Evolutionary conservation across 2,888 invertebrate species (phyloP).

Genomic region (Ormyrus nitidulus): DNA sequence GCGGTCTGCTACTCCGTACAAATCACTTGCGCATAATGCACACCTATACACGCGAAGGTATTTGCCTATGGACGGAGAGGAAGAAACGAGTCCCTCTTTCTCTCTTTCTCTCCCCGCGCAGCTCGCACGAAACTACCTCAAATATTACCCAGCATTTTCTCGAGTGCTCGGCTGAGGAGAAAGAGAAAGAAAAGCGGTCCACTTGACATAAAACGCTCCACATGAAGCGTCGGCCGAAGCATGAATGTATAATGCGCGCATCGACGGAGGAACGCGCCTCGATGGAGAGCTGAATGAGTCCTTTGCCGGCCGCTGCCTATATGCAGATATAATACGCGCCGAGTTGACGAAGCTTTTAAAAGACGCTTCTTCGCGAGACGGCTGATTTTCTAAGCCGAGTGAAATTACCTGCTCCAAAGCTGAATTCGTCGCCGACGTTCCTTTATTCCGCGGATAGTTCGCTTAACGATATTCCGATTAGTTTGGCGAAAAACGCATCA

Average conservation of each 20-base stretch:
- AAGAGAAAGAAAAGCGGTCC: conserved; percentile 32
- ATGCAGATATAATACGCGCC: neutral
- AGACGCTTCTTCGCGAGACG: neutral
- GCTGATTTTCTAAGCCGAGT: conserved; percentile 21
- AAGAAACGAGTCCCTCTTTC: no score
- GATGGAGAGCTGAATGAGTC: neutral
- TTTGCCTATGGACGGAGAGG: neutral
- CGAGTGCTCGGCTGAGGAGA: conserved; percentile 12
- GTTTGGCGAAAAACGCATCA: no score
- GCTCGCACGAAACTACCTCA: conserved; percentile 21
- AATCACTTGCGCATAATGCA: conserved; percentile 24
- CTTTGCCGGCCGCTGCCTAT: neutral
- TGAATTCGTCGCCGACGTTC: no score
- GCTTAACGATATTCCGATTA: no score
- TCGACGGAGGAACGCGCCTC: no score
- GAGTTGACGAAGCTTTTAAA: conserved; percentile 44
- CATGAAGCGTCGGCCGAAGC: conserved; percentile 29
- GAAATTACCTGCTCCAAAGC: no score
- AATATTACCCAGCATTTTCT: conserved; percentile 52
- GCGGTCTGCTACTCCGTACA: conserved; percentile 1
- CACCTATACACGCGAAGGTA: neutral
- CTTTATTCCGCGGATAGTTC: no score
- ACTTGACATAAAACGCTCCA: conserved; percentile 50
- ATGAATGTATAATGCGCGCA: conserved; percentile 18
- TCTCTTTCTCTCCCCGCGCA: neutral